Evolutionary conservation across 2,113 vertebrate species (phyloP).

Genomic region (Chamaetylas fuelleborni): DNA sequence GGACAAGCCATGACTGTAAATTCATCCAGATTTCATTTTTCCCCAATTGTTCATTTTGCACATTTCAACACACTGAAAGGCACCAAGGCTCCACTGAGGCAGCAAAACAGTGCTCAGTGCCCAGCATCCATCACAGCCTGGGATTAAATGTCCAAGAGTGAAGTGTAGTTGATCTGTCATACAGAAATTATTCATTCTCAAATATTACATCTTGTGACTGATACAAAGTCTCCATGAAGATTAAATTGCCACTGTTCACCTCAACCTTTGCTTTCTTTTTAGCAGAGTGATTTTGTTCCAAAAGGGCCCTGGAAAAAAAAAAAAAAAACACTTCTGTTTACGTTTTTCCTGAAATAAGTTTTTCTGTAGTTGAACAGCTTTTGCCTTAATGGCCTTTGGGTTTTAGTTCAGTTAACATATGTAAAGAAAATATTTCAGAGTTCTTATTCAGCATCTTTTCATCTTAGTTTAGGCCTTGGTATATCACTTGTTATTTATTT

Average conservation of each 20-base stretch:
- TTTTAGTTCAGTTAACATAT: neutral
- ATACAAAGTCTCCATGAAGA: neutral
- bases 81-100: neutral
- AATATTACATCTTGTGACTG: neutral
- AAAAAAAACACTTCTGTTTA: neutral
- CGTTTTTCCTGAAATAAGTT: neutral
- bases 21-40: neutral
- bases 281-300: neutral
- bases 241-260: neutral
- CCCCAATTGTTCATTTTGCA: neutral
- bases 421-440: neutral
- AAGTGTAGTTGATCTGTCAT: rapidly evolving
- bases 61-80: neutral
- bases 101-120: neutral
- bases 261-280: neutral
- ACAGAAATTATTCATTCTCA: neutral
- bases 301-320: neutral
- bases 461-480: neutral
- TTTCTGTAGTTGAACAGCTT: neutral
- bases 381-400: neutral
- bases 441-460: neutral
- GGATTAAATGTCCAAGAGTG: neutral
- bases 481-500: neutral
- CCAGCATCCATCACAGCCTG: neutral
- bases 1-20: neutral